phyloP scores from a whole-genome alignment of 2,888 invertebrate genomes.

The Sminthurides aquaticus region DNA sequence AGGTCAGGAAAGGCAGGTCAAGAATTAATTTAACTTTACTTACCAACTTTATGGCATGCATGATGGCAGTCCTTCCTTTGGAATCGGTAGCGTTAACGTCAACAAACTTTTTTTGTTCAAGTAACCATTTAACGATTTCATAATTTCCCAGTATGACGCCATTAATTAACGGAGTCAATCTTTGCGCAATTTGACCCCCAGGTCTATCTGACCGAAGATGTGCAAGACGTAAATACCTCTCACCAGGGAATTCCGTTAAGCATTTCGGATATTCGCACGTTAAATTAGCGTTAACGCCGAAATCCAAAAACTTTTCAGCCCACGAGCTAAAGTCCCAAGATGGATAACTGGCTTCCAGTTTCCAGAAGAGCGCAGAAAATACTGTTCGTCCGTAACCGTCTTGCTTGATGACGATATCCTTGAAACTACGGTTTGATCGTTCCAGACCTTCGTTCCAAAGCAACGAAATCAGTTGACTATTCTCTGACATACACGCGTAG shows the following conservation, averaged over 20 bases:
- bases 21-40: neutral
- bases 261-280: constrained; percentile 31
- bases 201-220: no score
- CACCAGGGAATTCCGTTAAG: no score
- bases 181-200: no score
- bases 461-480: constrained; percentile 27
- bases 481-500: constrained; percentile 47
- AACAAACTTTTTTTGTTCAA: constrained; percentile 24
- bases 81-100: constrained; percentile 32
- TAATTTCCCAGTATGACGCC: constrained; percentile 31
- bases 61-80: constrained; percentile 35
- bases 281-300: constrained; percentile 9
- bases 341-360: constrained; percentile 30
- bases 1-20: no score
- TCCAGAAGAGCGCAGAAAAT: constrained; percentile 48
- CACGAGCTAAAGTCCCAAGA: no score
- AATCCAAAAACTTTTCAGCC: neutral
- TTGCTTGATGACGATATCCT: no score
- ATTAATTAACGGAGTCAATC: constrained; percentile 34
- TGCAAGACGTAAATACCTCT: constrained; percentile 19
- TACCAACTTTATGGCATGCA: constrained; percentile 38
- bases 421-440: no score
- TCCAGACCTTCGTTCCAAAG: constrained; percentile 42
- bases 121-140: constrained; percentile 35
- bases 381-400: constrained; percentile 48